Evolutionary conservation across 2,797 vertebrate species (phyloP), one percentile per base, ranked within the genome.

Genomic region (Pangasius macronema): DNA sequence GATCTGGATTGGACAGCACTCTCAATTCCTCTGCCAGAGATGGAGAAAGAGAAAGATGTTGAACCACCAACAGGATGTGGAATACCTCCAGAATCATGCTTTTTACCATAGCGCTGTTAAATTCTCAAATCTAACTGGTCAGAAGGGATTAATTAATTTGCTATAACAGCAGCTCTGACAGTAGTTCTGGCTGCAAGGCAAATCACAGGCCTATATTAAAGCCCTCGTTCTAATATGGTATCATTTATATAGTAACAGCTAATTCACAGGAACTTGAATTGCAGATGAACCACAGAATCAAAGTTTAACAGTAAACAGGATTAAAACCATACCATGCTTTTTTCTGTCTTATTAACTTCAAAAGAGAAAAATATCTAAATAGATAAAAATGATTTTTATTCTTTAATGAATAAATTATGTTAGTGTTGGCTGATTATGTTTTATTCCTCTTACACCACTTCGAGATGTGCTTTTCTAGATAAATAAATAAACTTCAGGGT

Each of bases 1-100:
- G 89, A 86, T 88, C 88, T 82, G 87, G 39, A 67, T 59, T 87
- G 88, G 61, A 91, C 46, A 87, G 83, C 46, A n/a, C 36, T 84
- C 82, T 72, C 72, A 82, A 36, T 87, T 89, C 80, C 67, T 63
- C 46, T 88, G 88, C 89, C 88, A 89, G 82, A 77, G 75, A 81
- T 24, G 7, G 36, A 63, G 61, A 84, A 68, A 42, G 51, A 85
- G 77, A 30, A 76, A 86, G 75, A 70, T 73, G 80, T 79, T 51
- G 80, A 88, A 89, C 85, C 86, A 67, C 89, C 86, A 70, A 67
- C 82, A 83, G 73, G 76, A 88, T 11, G 70, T 86, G 89, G 86
- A 89, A 88, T 57, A 88, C 1, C 63, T 86, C 88, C 88, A 88
- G 84, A 83, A 83, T 70, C 82, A 61, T 36, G 86, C 36, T 88